Base-by-base conservation (phyloP, 2,888 invertebrate species). In the Limnephilus marmoratus region DNA sequence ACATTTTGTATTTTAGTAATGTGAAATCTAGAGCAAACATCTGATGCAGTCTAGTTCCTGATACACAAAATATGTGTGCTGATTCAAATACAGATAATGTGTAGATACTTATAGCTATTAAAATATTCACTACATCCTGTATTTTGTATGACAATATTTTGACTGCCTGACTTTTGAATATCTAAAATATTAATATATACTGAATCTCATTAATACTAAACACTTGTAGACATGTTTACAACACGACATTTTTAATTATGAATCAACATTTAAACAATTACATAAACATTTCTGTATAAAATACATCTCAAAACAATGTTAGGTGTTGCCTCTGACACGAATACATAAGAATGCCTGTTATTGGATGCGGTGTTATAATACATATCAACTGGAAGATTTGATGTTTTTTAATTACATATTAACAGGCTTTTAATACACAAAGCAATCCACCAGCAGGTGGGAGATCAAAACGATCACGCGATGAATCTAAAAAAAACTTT, bases 281-380 rank as follows among this genome's bases (percentile, higher is more conserved):
- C 83, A 34, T 68, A 29, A 83, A 83, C 7, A 29, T 83, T 37
- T 83, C 83, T 9, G 83, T 37, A 29, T 83, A 83, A 31, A 31
- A 83, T 37, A 29, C 83, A 37, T 31, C 83, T 18, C 37, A 31
- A 31, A 83, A 29, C 83, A 85, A 45, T 85, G n/a, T 85, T 37
- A 85, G 85, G 85, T 85, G 85, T 85, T 45, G 85, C 45, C 85
- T 85, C n/a, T 41, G 37, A 85, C 85, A 45, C 45, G 37, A 41
- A 41, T 85, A 41, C 85, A 37, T 24, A 85, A 37, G 83, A 24
- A 41, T 41, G 45, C n/a, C 85, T 85, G 45, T 7, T 41, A 29
- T 41, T 12, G 31, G 34, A n/a, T n/a, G 24, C 85, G n/a, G 41
- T 85, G 45, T 85, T 41, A 49, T 49, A 49, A 49, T 49, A 24